Evolutionary conservation across 2,113 vertebrate genomes (phyloP).

Genomic region (Miniopterus natalensis): DNA sequence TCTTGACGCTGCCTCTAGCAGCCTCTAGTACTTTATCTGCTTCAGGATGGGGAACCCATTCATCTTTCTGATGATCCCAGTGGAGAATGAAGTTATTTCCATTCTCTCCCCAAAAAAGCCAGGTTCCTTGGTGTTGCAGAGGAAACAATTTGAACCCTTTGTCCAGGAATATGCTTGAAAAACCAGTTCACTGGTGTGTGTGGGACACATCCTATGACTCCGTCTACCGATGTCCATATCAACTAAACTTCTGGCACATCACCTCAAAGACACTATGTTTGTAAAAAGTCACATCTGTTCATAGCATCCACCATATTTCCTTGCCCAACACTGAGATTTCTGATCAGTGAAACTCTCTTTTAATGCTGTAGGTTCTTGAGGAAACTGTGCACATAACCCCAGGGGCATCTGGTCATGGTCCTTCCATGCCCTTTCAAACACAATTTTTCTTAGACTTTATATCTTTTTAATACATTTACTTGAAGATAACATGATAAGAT

Average conservation of each 20-base stretch:
- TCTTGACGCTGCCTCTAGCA: background rate
- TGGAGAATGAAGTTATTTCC: background rate
- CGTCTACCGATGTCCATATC: background rate
- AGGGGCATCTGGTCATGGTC: background rate
- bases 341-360: background rate
- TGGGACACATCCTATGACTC: background rate
- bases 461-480: background rate
- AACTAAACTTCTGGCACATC: background rate
- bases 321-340: background rate
- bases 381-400: background rate
- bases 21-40: background rate
- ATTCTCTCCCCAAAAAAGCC: background rate
- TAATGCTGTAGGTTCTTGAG: background rate
- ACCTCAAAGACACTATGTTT: background rate
- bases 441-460: background rate
- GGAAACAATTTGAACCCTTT: background rate
- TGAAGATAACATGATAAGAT: background rate
- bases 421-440: background rate
- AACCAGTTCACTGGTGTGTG: background rate
- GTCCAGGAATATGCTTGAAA: background rate
- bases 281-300: background rate
- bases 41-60: background rate
- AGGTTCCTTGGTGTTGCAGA: background rate
- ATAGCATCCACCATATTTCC: background rate
- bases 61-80: background rate